A percentile compares a stretch with the other conserved stretches of the same genome.
Conservation (phyloP, 2,113 vertebrate genomes). For the Barnardius zonarius region DNA sequence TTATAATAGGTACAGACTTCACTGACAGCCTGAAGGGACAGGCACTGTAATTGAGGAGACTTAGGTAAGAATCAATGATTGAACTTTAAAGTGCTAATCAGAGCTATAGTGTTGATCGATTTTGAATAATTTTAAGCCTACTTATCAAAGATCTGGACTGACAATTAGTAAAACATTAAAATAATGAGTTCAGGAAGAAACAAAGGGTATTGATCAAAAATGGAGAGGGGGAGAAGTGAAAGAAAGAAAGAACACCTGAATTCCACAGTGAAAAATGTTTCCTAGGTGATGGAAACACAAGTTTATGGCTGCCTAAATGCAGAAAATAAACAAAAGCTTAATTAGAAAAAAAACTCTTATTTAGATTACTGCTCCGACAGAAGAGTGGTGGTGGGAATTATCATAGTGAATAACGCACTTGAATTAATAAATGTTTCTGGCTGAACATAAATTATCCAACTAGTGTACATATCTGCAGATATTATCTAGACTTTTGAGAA, state of each 20-base stretch:
- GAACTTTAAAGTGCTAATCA: slow-evolving; percentile 25
- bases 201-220: neutral
- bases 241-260: neutral
- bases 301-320: rapidly evolving
- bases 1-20: neutral
- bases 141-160: neutral
- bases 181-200: slow-evolving; percentile 8
- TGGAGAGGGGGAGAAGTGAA: neutral
- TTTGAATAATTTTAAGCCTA: neutral
- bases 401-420: neutral
- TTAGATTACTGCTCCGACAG: neutral
- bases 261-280: neutral
- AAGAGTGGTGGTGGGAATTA: neutral
- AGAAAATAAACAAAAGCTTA: neutral
- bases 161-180: slow-evolving; percentile 4
- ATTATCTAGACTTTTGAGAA: neutral
- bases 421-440: neutral
- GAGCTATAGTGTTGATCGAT: neutral
- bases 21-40: neutral
- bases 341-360: neutral
- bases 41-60: neutral
- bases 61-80: neutral
- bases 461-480: neutral
- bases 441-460: neutral
- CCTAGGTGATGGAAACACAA: neutral